phyloP scores from a whole-genome alignment of 2,797 vertebrate species.

The Gadopsis marmoratus region DNA sequence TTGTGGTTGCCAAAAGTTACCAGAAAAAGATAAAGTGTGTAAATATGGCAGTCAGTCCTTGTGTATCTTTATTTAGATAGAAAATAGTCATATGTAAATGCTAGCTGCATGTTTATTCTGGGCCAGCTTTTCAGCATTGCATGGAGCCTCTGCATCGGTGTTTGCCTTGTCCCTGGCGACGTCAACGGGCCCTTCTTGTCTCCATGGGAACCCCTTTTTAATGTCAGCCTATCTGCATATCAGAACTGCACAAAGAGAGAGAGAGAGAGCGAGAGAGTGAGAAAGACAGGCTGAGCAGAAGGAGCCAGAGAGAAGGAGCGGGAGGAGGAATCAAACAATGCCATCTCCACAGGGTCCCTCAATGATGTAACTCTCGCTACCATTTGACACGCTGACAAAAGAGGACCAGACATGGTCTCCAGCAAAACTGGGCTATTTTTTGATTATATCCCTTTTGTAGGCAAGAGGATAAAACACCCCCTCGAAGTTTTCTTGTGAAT shows the following conservation, averaged over 20 bases:
- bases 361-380: slow-evolving; percentile 78
- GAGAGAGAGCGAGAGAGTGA: slow-evolving; percentile 48
- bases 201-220: slow-evolving; percentile 89
- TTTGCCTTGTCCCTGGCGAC: slow-evolving; percentile 80
- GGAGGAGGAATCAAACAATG: slow-evolving; percentile 81
- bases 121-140: slow-evolving; percentile 71
- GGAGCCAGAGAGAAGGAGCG: slow-evolving; percentile 63
- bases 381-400: slow-evolving; percentile 82
- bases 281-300: slow-evolving; percentile 66
- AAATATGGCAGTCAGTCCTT: slow-evolving; percentile 49
- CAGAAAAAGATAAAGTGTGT: slow-evolving; percentile 54
- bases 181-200: slow-evolving; percentile 80
- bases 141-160: slow-evolving; percentile 69
- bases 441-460: slow-evolving; percentile 70
- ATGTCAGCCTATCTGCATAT: slow-evolving; percentile 89
- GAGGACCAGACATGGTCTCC: slow-evolving; percentile 74
- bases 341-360: slow-evolving; percentile 78
- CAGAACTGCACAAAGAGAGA: slow-evolving; percentile 82
- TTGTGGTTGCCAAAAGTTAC: slow-evolving; percentile 55
- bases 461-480: slow-evolving; percentile 62
- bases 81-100: slow-evolving; percentile 79
- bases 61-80: slow-evolving; percentile 64
- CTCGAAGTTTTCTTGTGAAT: slow-evolving; percentile 72
- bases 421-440: slow-evolving; percentile 71
- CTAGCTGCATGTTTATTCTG: slow-evolving; percentile 73